Conservation (phyloP, 2,888 invertebrate species). For the Standfussiana lucernea region DNA sequence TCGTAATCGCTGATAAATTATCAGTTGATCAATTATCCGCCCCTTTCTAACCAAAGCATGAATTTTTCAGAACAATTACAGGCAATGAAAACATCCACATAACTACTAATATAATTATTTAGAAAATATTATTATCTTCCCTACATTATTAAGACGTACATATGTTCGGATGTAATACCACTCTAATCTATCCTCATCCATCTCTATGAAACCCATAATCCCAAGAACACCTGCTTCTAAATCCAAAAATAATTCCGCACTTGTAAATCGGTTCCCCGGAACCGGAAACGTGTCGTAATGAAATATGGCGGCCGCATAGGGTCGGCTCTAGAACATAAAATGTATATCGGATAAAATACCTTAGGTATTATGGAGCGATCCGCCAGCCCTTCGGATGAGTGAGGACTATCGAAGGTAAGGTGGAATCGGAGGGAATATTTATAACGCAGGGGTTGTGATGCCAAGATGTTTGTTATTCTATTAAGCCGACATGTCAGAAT, state of each 20-base stretch:
- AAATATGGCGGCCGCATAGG: constrained; percentile 62
- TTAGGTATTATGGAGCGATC: constrained; percentile 52
- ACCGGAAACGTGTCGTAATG: constrained; percentile 63
- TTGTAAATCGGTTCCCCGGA: constrained; percentile 60
- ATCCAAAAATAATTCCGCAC: constrained; percentile 62
- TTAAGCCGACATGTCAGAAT: not conserved
- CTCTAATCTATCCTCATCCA: constrained; percentile 22
- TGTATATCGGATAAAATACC: constrained; percentile 59
- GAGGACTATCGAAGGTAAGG: constrained; percentile 22
- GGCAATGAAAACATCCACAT: not conserved
- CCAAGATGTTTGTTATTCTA: constrained; percentile 33
- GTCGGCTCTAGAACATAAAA: constrained; percentile 58
- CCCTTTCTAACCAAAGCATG: not conserved
- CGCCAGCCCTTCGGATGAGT: constrained; percentile 42
- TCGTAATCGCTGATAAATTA: not conserved
- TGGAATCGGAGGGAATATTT: constrained; percentile 16
- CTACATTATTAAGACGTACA: not conserved
- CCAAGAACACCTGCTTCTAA: constrained; percentile 58
- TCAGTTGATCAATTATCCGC: not conserved
- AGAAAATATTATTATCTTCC: not conserved
- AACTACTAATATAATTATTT: not conserved
- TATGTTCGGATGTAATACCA: not conserved
- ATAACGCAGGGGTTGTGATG: constrained; percentile 17
- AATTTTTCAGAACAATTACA: not conserved
- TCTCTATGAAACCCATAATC: constrained; percentile 44